A percentile compares a stretch with the other conserved stretches of the same genome.
Conservation (phyloP, 1,140 invertebrate genomes). For the Ostrea edulis region DNA sequence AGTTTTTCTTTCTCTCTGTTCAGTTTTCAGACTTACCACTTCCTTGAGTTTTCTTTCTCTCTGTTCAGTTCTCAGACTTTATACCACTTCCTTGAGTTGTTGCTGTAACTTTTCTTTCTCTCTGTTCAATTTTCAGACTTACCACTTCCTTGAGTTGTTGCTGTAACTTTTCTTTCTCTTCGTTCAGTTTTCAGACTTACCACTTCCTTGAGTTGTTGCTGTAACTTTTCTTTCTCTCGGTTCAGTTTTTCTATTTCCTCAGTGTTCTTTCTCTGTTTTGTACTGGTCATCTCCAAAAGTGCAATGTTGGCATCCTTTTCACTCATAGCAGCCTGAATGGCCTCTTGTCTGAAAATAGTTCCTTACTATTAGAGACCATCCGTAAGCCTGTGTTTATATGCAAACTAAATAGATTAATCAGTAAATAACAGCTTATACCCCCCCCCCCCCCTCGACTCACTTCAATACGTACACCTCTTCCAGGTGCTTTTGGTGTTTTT, state of each 20-base stretch:
- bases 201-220: conserved; percentile 77
- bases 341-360: conserved; percentile 86
- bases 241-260: conserved; percentile 77
- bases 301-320: conserved; percentile 93
- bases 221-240: conserved; percentile 77
- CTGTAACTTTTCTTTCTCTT: conserved; percentile 77
- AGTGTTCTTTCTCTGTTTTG: conserved; percentile 77
- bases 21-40: conserved; percentile 52
- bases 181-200: conserved; percentile 74
- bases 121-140: conserved; percentile 70
- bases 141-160: conserved; percentile 78
- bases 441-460: conserved; percentile 84
- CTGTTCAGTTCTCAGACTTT: conserved; percentile 23
- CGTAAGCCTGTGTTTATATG: too few species aligned
- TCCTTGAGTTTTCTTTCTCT: too few species aligned
- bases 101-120: conserved; percentile 78
- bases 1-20: conserved; percentile 72
- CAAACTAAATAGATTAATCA: too few species aligned
- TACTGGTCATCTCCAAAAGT: conserved; percentile 88
- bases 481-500: conserved; percentile 86
- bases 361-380: neutral
- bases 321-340: conserved; percentile 88
- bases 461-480: conserved; percentile 89
- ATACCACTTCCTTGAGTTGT: conserved; percentile 78
- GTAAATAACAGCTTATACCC: too few species aligned